Percentiles rank a stretch among this genome's conserved stretches.
phyloP scores from a whole-genome alignment of 2,888 invertebrate genomes.

The Diploptera punctata region DNA sequence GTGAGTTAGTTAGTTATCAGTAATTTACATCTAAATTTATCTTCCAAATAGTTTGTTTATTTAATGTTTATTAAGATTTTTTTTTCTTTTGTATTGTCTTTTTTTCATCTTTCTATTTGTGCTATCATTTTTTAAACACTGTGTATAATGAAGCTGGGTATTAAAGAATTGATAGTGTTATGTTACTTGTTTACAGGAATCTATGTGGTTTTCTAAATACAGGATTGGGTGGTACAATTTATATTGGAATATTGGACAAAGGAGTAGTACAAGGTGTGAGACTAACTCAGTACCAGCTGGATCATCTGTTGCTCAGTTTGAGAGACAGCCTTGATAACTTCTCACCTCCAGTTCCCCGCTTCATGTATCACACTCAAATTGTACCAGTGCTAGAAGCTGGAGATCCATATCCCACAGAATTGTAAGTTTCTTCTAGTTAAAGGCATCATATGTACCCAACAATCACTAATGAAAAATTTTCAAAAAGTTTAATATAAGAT shows the following conservation, averaged over 20 bases:
- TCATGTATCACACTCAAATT: constrained; percentile 41
- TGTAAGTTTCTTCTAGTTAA: not conserved
- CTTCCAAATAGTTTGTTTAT: no score
- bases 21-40: no score
- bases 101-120: no score
- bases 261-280: constrained; percentile 51
- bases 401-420: constrained; percentile 17
- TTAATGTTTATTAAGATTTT: no score
- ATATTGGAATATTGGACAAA: constrained; percentile 53
- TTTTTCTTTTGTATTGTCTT: no score
- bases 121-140: no score
- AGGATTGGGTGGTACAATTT: constrained; percentile 53
- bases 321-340: constrained; percentile 43
- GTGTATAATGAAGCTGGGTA: no score
- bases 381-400: constrained; percentile 42
- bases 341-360: constrained; percentile 43
- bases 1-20: no score
- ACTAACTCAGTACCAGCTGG: constrained; percentile 51
- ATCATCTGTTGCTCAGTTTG: constrained; percentile 45
- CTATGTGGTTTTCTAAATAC: constrained; percentile 55
- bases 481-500: no score
- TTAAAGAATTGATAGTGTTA: no score
- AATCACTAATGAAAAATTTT: no score
- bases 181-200: constrained; percentile 48
- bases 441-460: no score